Base-by-base conservation (phyloP, 2,113 vertebrate species). In the Pelecanoides urinatrix region DNA sequence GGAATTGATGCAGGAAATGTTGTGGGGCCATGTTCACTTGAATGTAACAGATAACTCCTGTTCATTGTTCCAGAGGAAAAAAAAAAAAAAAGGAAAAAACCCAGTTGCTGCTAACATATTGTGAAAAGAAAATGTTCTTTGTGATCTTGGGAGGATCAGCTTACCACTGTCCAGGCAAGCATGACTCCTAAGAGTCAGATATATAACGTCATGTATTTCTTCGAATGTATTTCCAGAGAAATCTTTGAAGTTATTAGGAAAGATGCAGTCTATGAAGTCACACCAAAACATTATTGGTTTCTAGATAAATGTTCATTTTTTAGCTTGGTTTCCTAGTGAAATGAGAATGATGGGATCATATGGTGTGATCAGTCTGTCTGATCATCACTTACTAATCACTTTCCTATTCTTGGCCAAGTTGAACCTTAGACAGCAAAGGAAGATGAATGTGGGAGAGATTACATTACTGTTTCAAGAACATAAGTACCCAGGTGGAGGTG, bases 1-100 rank as follows among this genome's bases (percentile, higher is more conserved):
- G 87, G 96, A 94, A 58, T 53, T 59, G 58, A 92, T 96, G 74
- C 95, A 97, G 97, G 97, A 97, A 97, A 91, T 90, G 91, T 92
- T 95, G 88, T 94, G 91, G 67, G 94, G 74, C 92, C 81, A 32
- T 44, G 42, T 66, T 93, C 84, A 25, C 47, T 95, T 94, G 77
- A 94, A 88, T 70, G 71, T 76, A 86, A 92, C 59, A 94, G 94
- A 96, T 87, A 96, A 95, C 52, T 96, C 81, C 84, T 91, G 42
- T 63, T 91, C 96, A 94, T 96, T 96, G 94, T 96, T 97, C 45
- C 50, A 66, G 62, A 6, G 22, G 71, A 90, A 50, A 52, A 34
- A 55, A 73, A 34, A 55, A 73, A 14, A 53, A 87, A 58, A 52
- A 10, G 16, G 13, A 25, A 56, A 81, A 71, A 49, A 3, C 3